Evolutionary conservation across 1,140 invertebrate species (phyloP).

Genomic region (Tribolium castaneum): DNA sequence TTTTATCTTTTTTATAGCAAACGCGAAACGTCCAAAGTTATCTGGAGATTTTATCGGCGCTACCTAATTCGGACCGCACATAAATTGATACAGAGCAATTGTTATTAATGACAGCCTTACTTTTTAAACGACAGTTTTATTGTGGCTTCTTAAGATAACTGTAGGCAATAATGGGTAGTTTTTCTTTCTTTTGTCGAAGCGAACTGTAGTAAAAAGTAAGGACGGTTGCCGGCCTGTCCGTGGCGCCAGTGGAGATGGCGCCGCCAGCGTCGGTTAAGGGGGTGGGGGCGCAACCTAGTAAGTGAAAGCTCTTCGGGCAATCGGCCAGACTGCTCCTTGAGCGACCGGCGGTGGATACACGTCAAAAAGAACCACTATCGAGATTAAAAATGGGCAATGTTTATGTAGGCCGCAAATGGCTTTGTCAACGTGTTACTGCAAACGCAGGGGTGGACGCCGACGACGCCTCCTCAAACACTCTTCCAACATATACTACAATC

Average conservation of each 20-base stretch:
- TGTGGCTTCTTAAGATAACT: slow-evolving; percentile 63
- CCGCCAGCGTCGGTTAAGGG: slow-evolving; percentile 41
- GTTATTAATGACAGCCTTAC: slow-evolving; percentile 61
- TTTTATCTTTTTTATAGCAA: slow-evolving; percentile 30
- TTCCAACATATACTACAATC: slow-evolving; percentile 39
- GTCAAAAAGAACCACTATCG: slow-evolving; percentile 35
- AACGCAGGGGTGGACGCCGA: neutral
- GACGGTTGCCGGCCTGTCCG: slow-evolving; percentile 53
- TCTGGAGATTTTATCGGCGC: slow-evolving; percentile 54
- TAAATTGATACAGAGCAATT: slow-evolving; percentile 61
- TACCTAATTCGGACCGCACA: slow-evolving; percentile 58
- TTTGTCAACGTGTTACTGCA: neutral
- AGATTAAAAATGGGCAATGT: slow-evolving; percentile 54
- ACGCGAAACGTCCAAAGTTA: slow-evolving; percentile 24
- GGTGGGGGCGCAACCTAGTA: slow-evolving; percentile 46
- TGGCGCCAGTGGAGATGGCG: slow-evolving; percentile 51
- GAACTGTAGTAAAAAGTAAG: slow-evolving; percentile 62
- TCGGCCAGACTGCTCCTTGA: slow-evolving; percentile 48
- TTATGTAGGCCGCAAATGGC: slow-evolving; percentile 52
- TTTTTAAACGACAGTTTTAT: slow-evolving; percentile 63
- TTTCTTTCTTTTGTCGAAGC: slow-evolving; percentile 58
- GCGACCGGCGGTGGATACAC: neutral
- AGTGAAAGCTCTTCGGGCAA: slow-evolving; percentile 56
- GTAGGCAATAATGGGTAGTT: slow-evolving; percentile 64
- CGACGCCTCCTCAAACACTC: neutral